Base-by-base conservation (phyloP, 2,113 vertebrate species). In the Nerophis ophidion region DNA sequence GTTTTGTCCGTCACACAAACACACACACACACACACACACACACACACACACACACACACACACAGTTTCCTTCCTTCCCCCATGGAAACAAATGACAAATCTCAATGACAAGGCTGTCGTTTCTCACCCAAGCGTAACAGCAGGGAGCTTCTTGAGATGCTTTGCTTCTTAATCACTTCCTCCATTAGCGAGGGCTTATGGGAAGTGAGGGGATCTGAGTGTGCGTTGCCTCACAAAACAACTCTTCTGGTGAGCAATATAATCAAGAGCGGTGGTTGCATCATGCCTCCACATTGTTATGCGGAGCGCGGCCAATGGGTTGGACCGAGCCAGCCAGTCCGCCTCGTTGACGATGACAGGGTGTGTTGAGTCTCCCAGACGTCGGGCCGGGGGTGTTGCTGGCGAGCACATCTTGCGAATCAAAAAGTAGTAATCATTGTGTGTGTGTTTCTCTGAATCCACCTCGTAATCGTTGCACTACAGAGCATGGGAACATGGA, bases 111-210 rank as follows among this genome's bases (percentile, higher is more conserved):
- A 77, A 68, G 5, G 35, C 70, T 61, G 80, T 81, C 85, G 83
- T 81, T 76, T 71, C 64, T 77, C 68, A 58, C 69, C 51, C 74
- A 63, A 79, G 80, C 81, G 74, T 88, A 75, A 51, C 65, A 59
- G 72, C 70, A 40, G 68, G 61, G 70, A 70, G 79, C 59, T 62
- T 53, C 60, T 70, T 48, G 64, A 40, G 73, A 67, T 85, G 71
- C 79, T 46, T 77, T 8, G 42, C 46, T 36, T 66, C 83, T 89
- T 84, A 84, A 83, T 91, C 87, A 89, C 77, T 79, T 89, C 84
- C 84, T 84, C 62, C 66, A 62, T 64, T 75, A 65, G 48, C 38
- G 61, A 70, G 62, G 45, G 60, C 79, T 84, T 88, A 74, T 82
- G 76, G 88, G 81, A 89, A 90, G 80, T 54, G 26, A 46, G 45